Conservation (phyloP, 2,797 vertebrate genomes). For the Diceros bicornis region DNA sequence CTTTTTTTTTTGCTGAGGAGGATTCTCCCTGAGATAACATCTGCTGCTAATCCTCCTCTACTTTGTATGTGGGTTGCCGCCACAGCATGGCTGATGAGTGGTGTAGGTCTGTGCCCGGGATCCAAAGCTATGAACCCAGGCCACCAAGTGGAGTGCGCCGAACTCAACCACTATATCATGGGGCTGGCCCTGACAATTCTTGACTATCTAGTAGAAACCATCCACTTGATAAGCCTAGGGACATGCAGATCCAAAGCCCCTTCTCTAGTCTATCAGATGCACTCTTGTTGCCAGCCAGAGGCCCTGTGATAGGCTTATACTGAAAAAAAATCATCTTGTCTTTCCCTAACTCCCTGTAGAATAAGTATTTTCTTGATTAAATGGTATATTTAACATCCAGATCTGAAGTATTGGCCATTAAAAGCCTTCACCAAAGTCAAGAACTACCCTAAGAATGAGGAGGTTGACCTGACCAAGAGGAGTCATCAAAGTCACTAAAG, state of each 20-base stretch:
- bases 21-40: too few relatives aligned
- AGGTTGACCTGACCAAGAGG: not conserved
- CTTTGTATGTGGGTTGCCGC: too few relatives aligned
- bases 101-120: too few relatives aligned
- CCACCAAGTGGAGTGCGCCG: too few relatives aligned
- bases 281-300: not conserved
- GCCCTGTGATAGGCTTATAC: not conserved
- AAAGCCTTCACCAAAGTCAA: slow-evolving; percentile 26
- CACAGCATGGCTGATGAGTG: too few relatives aligned
- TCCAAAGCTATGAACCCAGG: too few relatives aligned
- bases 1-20: not conserved
- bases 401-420: not conserved
- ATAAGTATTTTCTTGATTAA: not conserved
- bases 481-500: not conserved
- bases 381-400: not conserved
- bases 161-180: too few relatives aligned
- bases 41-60: too few relatives aligned
- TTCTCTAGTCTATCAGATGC: not conserved
- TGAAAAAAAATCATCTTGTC: not conserved
- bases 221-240: not conserved
- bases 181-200: not conserved
- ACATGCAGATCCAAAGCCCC: not conserved
- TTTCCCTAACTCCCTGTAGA: not conserved
- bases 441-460: not conserved
- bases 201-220: not conserved